Evolutionary conservation across 2,113 vertebrate genomes (phyloP).

Genomic region (Sylvicapra grimmia): DNA sequence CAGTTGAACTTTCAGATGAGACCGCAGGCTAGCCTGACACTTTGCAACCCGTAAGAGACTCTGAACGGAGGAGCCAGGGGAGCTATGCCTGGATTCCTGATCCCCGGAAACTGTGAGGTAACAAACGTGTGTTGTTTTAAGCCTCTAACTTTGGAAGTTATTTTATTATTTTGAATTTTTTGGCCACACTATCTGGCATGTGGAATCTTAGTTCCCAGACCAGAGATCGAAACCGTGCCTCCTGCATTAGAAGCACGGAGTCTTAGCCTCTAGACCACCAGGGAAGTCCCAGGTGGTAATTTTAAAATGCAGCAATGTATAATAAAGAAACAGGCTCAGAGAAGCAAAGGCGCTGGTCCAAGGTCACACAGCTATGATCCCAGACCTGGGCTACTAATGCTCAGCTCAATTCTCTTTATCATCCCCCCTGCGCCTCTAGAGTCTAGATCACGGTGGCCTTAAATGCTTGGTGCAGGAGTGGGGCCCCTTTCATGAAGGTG

Average conservation of each 20-base stretch:
- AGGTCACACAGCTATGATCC: background rate
- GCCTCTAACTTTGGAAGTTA: background rate
- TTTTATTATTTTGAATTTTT: background rate
- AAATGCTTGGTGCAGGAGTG: too few relatives aligned
- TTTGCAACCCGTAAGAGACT: background rate
- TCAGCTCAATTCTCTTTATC: background rate
- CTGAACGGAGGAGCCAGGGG: background rate
- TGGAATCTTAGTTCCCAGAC: background rate
- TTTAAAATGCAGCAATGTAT: background rate
- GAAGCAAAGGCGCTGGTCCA: background rate
- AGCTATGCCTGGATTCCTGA: background rate
- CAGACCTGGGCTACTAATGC: background rate
- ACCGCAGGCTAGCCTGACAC: accelerated
- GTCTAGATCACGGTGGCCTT: background rate
- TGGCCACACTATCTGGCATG: background rate
- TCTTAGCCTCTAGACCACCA: background rate
- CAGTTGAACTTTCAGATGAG: background rate
- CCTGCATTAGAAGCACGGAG: background rate
- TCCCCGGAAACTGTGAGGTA: background rate
- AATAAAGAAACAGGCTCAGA: background rate
- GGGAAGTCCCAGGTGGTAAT: background rate
- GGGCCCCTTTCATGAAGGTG: background rate
- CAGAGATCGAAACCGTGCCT: background rate
- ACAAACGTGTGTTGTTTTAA: background rate
- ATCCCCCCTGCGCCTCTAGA: background rate